phyloP scores from a whole-genome alignment of 2,113 vertebrate species.

The Papio anubis region DNA sequence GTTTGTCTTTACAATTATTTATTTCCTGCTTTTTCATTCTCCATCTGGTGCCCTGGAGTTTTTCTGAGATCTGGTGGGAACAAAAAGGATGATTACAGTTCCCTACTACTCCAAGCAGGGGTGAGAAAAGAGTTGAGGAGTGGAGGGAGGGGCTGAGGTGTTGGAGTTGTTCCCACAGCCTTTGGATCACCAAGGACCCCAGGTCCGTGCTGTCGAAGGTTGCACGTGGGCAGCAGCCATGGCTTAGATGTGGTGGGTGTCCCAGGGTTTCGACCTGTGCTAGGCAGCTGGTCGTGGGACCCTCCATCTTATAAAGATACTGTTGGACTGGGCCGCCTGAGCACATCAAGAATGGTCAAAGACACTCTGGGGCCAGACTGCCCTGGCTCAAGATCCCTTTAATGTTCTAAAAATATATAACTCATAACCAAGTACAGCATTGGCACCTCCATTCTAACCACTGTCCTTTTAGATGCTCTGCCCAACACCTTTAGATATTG shows the following conservation, averaged over 20 bases:
- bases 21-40: slow-evolving; percentile 44
- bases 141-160: background rate
- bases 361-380: background rate
- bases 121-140: background rate
- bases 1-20: slow-evolving; percentile 25
- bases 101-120: background rate
- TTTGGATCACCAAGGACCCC: background rate
- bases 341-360: background rate
- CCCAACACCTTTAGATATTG: background rate
- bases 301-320: background rate
- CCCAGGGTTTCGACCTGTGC: background rate
- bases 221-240: background rate
- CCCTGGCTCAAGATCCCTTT: background rate
- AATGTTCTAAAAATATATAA: background rate
- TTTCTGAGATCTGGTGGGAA: background rate
- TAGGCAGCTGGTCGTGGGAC: too few species aligned
- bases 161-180: background rate
- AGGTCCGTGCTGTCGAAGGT: background rate
- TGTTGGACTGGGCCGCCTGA: background rate
- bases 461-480: background rate
- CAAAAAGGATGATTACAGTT: background rate
- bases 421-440: background rate
- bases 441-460: background rate
- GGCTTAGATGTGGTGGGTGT: background rate
- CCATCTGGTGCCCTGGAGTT: background rate